These are phyloP conservation scores for Micronycteris hirsuta DNA, from an alignment of 2,113 vertebrate species.

Conservation along the genomic window DNA sequence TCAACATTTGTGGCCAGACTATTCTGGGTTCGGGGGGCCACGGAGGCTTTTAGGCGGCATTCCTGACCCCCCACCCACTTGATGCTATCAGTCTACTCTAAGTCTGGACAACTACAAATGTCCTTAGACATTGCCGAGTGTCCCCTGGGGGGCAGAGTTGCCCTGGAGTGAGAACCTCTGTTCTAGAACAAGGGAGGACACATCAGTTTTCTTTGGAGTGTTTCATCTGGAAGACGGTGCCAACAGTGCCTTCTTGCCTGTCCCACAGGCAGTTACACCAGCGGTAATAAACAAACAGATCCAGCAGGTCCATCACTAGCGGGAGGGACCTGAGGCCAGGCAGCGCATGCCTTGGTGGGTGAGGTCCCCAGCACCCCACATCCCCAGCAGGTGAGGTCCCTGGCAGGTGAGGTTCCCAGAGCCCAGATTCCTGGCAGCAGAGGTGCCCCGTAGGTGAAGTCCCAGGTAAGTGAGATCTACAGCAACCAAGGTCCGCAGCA, in stretches of 20 bases:
- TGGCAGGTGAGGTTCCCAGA: background rate
- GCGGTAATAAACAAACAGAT: fast-evolving
- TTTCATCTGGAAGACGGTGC: background rate
- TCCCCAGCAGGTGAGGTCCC: background rate
- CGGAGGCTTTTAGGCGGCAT: background rate
- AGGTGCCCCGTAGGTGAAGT: background rate
- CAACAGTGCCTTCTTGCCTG: fast-evolving
- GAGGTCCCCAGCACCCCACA: background rate
- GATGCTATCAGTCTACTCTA: fast-evolving
- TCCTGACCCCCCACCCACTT: background rate
- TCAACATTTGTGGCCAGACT: background rate
- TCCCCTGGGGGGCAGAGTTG: background rate
- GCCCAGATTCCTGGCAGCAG: background rate
- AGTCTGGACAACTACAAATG: background rate
- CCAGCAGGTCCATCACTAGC: fast-evolving
- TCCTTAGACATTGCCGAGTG: background rate
- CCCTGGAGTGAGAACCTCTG: background rate
- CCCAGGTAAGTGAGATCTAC: background rate
- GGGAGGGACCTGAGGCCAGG: background rate
- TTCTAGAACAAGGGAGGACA: background rate
- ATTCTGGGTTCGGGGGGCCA: fast-evolving
- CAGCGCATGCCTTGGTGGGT: background rate
- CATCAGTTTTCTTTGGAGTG: fast-evolving
- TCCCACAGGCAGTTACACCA: fast-evolving
- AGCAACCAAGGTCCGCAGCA: background rate